Conservation (phyloP, 1,140 invertebrate genomes). For the Neomicropteryx cornuta region DNA sequence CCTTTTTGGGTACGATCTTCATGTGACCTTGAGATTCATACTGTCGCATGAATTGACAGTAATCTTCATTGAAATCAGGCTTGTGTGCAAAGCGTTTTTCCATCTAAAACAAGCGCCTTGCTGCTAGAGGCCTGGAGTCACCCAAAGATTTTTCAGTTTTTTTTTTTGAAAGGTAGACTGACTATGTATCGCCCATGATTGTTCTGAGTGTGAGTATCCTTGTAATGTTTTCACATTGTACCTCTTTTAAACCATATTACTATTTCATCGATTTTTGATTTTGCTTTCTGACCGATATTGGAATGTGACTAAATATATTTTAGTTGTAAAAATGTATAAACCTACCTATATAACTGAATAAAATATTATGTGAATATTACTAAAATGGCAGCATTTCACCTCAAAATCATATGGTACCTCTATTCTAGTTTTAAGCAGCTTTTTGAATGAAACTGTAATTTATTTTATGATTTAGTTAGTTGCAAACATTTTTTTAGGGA, state of each 20-base stretch:
- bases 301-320: conserved; percentile 5
- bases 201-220: conserved; percentile 10
- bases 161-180: conserved; percentile 11
- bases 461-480: too few relatives aligned
- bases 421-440: conserved; percentile 8
- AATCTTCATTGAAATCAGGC: conserved; percentile 8
- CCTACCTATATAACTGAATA: conserved; percentile 4
- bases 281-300: too few relatives aligned
- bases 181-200: conserved; percentile 11
- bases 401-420: conserved; percentile 8
- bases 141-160: conserved; percentile 6
- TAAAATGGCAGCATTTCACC: conserved; percentile 11
- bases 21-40: conserved; percentile 7
- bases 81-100: conserved; percentile 9
- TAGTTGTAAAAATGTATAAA: conserved; percentile 7
- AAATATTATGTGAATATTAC: conserved; percentile 14
- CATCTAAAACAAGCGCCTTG: conserved; percentile 8
- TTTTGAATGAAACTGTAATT: too few relatives aligned
- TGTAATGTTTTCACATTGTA: conserved; percentile 4
- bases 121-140: conserved; percentile 5
- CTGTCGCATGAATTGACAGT: conserved; percentile 10
- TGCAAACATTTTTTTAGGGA: too few relatives aligned
- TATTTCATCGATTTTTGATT: too few relatives aligned
- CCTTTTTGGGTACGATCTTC: conserved; percentile 9
- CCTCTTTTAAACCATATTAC: conserved; percentile 8